These are phyloP conservation scores for Sorex fumeus DNA, from an alignment of 2,113 vertebrate species.

Conservation along the genomic window DNA sequence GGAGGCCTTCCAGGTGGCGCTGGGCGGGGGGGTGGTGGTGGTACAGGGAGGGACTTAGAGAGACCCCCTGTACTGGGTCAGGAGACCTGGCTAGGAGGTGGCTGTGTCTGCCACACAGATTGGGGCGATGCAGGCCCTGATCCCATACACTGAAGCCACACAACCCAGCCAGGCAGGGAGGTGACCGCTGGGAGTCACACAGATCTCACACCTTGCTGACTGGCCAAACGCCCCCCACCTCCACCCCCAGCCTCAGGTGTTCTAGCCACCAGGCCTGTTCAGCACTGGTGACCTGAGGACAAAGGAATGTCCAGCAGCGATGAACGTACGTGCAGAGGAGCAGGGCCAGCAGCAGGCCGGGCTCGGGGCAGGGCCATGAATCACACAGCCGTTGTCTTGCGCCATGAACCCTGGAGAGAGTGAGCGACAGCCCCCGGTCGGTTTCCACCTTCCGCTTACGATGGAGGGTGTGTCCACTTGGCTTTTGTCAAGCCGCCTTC, in stretches of 20 bases:
- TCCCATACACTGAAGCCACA: neutral
- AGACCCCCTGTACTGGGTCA: constrained; percentile 61
- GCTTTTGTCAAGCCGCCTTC: neutral
- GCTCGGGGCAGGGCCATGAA: constrained; percentile 79
- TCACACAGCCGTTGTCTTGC: neutral
- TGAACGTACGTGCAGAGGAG: constrained; percentile 71
- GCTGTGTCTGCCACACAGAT: constrained; percentile 1
- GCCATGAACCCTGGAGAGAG: neutral
- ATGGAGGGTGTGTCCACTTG: neutral
- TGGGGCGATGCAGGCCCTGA: neutral
- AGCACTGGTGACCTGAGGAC: constrained; percentile 70
- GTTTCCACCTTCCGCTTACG: neutral
- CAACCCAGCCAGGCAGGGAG: neutral
- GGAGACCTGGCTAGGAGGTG: constrained; percentile 67
- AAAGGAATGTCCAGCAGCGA: constrained; percentile 67
- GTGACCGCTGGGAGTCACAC: neutral
- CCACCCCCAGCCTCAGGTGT: neutral
- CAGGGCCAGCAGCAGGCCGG: constrained; percentile 66
- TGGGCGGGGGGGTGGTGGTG: no score
- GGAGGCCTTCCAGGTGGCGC: neutral
- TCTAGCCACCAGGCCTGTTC: neutral
- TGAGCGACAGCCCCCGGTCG: neutral
- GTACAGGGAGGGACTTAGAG: neutral
- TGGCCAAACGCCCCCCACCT: no score
- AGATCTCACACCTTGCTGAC: no score